Evolutionary conservation across 2,888 invertebrate species (phyloP).

Genomic region (Drosophila cracens): DNA sequence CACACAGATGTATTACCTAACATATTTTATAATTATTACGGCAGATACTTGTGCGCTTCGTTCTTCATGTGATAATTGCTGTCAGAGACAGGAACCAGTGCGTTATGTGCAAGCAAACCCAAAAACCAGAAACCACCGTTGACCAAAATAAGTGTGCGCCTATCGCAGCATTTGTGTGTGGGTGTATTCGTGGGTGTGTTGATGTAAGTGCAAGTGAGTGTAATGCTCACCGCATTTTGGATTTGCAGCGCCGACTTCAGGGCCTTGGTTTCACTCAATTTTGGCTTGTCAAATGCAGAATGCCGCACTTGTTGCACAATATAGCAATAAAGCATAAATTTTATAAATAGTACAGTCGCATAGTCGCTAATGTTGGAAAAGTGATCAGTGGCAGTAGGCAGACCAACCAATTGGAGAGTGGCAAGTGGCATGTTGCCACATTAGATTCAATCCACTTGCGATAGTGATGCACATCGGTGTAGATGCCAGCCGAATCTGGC

Average conservation of each 20-base stretch:
- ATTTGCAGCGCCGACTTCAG: slow-evolving; percentile 30
- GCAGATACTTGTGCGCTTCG: neutral
- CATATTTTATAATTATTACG: neutral
- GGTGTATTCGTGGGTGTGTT: neutral
- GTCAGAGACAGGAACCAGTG: slow-evolving; percentile 51
- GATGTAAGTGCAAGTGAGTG: slow-evolving; percentile 6
- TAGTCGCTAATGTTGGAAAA: neutral
- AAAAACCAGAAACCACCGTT: slow-evolving; percentile 60
- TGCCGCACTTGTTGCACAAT: slow-evolving; percentile 25
- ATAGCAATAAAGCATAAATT: neutral
- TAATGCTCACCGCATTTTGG: slow-evolving; percentile 48
- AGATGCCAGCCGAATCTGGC: slow-evolving; percentile 45
- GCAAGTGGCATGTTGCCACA: neutral
- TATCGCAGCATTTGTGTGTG: slow-evolving; percentile 6
- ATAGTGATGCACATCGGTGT: slow-evolving; percentile 61
- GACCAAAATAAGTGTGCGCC: slow-evolving; percentile 21
- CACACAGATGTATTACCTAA: neutral
- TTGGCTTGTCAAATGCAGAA: slow-evolving; percentile 63
- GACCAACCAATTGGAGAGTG: neutral
- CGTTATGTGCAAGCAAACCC: slow-evolving; percentile 3
- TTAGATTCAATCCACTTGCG: slow-evolving; percentile 56
- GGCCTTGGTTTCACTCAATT: slow-evolving; percentile 57
- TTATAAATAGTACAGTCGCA: neutral
- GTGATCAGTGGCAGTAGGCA: neutral
- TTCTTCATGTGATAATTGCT: slow-evolving; percentile 51